Evolutionary conservation across 2,113 vertebrate species (phyloP).

Genomic region (Dendrocopos noguchii): DNA sequence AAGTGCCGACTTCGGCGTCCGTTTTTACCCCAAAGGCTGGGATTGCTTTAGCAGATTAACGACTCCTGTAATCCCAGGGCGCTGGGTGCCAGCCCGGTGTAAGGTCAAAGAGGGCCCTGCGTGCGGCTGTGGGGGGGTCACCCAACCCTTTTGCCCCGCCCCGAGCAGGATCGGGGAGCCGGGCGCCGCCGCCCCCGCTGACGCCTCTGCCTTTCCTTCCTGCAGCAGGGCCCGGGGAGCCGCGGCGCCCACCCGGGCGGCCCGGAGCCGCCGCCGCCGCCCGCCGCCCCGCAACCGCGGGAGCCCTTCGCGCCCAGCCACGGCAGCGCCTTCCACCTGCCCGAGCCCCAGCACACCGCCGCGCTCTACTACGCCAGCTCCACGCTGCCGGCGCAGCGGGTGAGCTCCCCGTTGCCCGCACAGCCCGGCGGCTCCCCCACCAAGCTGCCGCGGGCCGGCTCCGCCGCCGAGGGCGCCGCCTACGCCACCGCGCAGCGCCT

Average conservation of each 20-base stretch:
- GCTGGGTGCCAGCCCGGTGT: background rate
- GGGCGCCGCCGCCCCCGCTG: background rate
- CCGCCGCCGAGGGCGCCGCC: constrained; percentile 83
- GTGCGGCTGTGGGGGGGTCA: background rate
- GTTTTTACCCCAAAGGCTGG: background rate
- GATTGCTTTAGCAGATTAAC: background rate
- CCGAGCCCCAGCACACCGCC: constrained; percentile 80
- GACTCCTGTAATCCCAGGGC: background rate
- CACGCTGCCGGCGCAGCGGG: constrained; percentile 91
- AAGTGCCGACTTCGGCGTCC: background rate
- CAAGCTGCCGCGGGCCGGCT: constrained; percentile 91
- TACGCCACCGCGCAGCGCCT: constrained; percentile 87
- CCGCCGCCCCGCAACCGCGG: constrained; percentile 75
- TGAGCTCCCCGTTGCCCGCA: constrained; percentile 89
- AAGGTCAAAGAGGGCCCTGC: background rate
- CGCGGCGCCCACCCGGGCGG: constrained; percentile 85
- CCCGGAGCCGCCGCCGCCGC: constrained; percentile 75
- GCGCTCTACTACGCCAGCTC: constrained; percentile 92
- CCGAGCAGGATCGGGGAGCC: background rate
- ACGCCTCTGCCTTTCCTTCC: constrained; percentile 39
- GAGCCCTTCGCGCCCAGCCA: constrained; percentile 91
- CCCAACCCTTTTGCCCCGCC: background rate
- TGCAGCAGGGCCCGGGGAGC: constrained; percentile 83
- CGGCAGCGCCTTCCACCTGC: constrained; percentile 92
- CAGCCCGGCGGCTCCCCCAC: constrained; percentile 87